Percentiles rank a stretch among this genome's conserved stretches.
Evolutionary conservation across 2,113 vertebrate species (phyloP).

Genomic region (Lepus europaeus): DNA sequence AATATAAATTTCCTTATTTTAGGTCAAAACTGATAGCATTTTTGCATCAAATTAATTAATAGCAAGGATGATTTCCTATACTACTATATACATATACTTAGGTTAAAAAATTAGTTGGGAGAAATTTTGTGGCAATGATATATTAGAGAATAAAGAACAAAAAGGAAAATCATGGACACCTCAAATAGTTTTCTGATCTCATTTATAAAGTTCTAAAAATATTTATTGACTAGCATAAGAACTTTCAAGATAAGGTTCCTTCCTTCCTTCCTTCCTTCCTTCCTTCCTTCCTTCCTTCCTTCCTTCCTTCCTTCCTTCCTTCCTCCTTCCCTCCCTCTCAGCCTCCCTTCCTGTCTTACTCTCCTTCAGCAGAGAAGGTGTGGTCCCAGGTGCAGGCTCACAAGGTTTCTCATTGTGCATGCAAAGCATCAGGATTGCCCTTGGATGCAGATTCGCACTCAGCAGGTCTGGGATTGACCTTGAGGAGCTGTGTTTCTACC

Average conservation of each 20-base stretch:
- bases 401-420: not conserved
- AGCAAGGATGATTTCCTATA: not conserved
- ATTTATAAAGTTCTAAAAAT: not conserved
- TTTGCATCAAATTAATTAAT: not conserved
- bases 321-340: not conserved
- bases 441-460: not conserved
- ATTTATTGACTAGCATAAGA: not conserved
- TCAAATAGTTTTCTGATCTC: not conserved
- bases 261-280: not conserved
- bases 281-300: not conserved
- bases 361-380: not conserved
- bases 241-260: not conserved
- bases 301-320: not conserved
- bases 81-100: not conserved
- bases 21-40: not conserved
- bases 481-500: not conserved
- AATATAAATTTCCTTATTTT: not conserved
- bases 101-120: not conserved
- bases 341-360: not conserved
- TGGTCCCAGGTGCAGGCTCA: not conserved
- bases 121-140: constrained; percentile 7
- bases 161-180: not conserved
- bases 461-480: not conserved
- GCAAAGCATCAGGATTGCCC: not conserved
- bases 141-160: not conserved